Evolutionary conservation across 2,113 vertebrate genomes (phyloP).

Genomic region (Lutjanus erythropterus): DNA sequence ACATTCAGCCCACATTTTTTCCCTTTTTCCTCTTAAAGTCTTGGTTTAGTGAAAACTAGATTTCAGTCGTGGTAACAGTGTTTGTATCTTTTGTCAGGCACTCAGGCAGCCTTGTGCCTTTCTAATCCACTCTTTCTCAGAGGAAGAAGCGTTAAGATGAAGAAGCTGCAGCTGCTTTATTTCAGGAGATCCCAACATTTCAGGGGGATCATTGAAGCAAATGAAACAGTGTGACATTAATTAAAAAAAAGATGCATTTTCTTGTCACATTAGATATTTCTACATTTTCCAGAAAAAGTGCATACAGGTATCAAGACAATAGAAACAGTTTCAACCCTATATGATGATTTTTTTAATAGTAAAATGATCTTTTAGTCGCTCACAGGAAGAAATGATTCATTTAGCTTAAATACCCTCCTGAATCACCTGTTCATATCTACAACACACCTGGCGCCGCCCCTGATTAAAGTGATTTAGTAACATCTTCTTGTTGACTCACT

Average conservation of each 20-base stretch:
- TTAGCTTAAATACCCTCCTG: not conserved
- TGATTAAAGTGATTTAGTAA: not conserved
- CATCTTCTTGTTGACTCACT: not conserved
- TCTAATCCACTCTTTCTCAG: not conserved
- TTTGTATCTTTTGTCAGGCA: not conserved
- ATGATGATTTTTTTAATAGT: not conserved
- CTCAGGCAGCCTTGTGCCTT: not conserved
- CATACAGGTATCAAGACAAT: not conserved
- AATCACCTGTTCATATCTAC: too few species aligned
- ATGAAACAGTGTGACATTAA: not conserved
- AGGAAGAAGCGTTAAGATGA: not conserved
- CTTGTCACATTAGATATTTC: not conserved
- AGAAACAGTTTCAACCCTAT: not conserved
- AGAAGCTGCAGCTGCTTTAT: not conserved
- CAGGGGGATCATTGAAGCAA: not conserved
- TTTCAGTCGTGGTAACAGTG: not conserved
- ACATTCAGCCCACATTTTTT: not conserved
- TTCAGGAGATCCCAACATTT: not conserved
- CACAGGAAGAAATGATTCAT: not conserved
- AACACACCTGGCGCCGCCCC: not conserved
- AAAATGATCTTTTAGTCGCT: not conserved
- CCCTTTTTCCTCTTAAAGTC: not conserved
- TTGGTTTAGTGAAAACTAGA: not conserved
- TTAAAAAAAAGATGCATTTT: not conserved
- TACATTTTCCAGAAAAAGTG: too few species aligned